Conservation (phyloP, 2,888 invertebrate species). For the Watsonalla binaria region DNA sequence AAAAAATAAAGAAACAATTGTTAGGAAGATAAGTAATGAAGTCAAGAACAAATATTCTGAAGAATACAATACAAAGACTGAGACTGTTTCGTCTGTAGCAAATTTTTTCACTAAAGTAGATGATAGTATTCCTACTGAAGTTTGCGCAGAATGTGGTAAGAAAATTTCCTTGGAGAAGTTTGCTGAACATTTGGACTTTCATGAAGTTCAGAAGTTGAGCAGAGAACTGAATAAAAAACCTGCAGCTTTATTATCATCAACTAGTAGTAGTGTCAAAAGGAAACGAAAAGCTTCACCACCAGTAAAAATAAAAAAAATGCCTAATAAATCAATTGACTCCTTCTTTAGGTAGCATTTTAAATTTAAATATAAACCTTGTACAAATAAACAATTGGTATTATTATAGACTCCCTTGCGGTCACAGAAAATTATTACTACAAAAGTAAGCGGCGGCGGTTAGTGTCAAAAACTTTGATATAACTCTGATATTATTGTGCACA, state of each 20-base stretch:
- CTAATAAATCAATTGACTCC: constrained; percentile 60
- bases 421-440: too few relatives aligned
- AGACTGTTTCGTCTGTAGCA: constrained; percentile 41
- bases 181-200: constrained; percentile 89
- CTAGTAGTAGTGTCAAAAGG: constrained; percentile 46
- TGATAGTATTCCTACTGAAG: constrained; percentile 50
- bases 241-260: constrained; percentile 19
- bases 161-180: constrained; percentile 80
- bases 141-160: constrained; percentile 85
- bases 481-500: too few relatives aligned
- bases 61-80: constrained; percentile 31
- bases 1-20: constrained; percentile 21
- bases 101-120: constrained; percentile 72
- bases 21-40: constrained; percentile 10
- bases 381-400: neutral
- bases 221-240: constrained; percentile 78
- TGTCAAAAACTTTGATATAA: too few relatives aligned
- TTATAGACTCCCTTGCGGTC: neutral
- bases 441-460: too few relatives aligned
- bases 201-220: constrained; percentile 88
- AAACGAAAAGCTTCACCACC: constrained; percentile 57
- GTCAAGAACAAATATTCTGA: constrained; percentile 21
- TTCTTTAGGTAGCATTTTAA: constrained; percentile 48
- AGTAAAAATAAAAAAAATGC: constrained; percentile 53
- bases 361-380: neutral